Evolutionary conservation across 2,113 vertebrate species (phyloP), one percentile per base, ranked within the genome.

Genomic region (Notarius quadriscutis): DNA sequence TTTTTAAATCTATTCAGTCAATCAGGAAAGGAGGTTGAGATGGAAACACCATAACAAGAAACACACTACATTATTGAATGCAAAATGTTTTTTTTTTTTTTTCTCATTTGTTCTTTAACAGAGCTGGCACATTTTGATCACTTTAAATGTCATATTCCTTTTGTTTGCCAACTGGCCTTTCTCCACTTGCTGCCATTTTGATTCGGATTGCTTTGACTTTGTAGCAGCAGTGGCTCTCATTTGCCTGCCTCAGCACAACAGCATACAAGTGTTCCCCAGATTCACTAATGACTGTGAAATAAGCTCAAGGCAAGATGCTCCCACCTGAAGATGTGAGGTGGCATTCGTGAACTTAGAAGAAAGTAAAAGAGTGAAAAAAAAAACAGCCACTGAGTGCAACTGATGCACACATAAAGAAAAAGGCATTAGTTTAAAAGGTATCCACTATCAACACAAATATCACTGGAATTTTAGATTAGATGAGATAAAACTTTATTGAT

Each of bases 241-340:
- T 88, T 91, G 55, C 63, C 82, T 75, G 67, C 71, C 81, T 89
- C 83, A 89, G 84, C 86, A 87, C 20, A 84, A 67, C 18, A 22
- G n/a, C 67, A 72, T 60, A 81, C 34, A 87, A 87, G 87, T 85
- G 69, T 57, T 88, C 53, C 74, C 85, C 20, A 63, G 63, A 22
- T 85, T 87, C 69, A n/a, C 81, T 89, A 87, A 90, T 81, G 84
- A 89, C 87, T 90, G 69, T 88, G 81, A 86, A 88, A 86, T 87
- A 51, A 86, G 87, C 88, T 87, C 30, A 41, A 72, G 50, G 50
- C 50, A 53, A 90, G 84, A 60, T 53, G 53, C 60, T 27, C 84
- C 55, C 65, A 89, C 85, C 88, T 85, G 82, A 57, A 79, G 72
- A 58, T 72, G 18, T 53, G 58, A 50, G 83, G 80, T 41, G 27